These are phyloP conservation scores for Plagodis pulveraria DNA, from an alignment of 2,888 invertebrate species.

Conservation along the genomic window DNA sequence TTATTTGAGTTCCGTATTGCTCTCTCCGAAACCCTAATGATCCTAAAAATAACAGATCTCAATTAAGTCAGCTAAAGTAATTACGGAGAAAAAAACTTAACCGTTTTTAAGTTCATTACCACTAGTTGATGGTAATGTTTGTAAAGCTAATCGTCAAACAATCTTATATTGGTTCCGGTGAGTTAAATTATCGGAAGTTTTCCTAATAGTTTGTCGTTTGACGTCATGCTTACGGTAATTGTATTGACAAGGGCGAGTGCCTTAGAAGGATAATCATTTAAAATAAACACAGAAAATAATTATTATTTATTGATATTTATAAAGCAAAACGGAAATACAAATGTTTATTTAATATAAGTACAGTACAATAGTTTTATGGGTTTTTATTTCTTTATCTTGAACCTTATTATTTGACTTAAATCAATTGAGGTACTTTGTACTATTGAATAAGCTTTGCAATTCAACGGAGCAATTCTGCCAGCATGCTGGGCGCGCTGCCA, in stretches of 20 bases:
- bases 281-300: not conserved
- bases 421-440: too few species aligned
- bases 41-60: too few species aligned
- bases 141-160: conserved; percentile 6
- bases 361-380: too few species aligned
- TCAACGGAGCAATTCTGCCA: too few species aligned
- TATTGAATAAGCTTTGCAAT: too few species aligned
- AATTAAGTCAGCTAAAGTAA: too few species aligned
- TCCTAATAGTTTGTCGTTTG: not conserved
- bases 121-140: not conserved
- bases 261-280: not conserved
- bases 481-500: too few species aligned
- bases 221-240: conserved; percentile 1
- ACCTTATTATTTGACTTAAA: too few species aligned
- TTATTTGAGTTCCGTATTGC: too few species aligned
- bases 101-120: not conserved
- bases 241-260: not conserved
- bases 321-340: not conserved
- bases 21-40: too few species aligned
- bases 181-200: not conserved
- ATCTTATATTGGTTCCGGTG: conserved; percentile 9
- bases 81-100: not conserved
- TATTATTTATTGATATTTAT: not conserved
- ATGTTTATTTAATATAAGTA: too few species aligned
- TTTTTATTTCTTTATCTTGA: too few species aligned